Base-by-base conservation (phyloP, 2,888 invertebrate genomes). In the Halocaridina rubra region DNA sequence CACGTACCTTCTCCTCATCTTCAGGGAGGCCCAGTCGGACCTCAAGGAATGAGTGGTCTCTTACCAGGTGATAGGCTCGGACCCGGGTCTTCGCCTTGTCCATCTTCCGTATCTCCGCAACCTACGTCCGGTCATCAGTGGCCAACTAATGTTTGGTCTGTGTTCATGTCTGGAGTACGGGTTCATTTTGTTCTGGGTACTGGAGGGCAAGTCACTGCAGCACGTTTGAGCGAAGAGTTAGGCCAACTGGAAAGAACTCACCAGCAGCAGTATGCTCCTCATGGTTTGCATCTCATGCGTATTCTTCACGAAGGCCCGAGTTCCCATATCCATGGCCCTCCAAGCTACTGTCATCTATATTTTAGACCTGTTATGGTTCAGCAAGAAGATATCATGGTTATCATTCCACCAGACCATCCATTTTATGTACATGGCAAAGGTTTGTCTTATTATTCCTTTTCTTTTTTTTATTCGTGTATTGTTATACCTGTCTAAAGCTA, bases 351-450 rank as follows among this genome's bases (percentile, higher is more conserved):
- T 75, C 82, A 86, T 29, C 82, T 88, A 4, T 84, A 78, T 69
- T 88, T 88, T 57, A 46, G 84, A 8, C 88, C 88, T 13, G 88
- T 86, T 32, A 78, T 80, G 76, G 78, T 81, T 29, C 84, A 84
- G 69, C 87, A 86, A 76, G 82, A 88, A 71, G 81, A 86, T 59
- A 81, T 86, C 46, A 80, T 84, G 80, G 87, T 84, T 7, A 77
- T 88, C 16, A 81, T 81, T 8, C 88, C 89, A 3, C 88, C 89
- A 13, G 89, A 90, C 81, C 91, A 91, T 87, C 91, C 91, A 19
- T 91, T 91, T 89, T 91, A 90, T 89, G 91, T 91, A 22, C 90
- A 89, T 87, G 90, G 90, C 46, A 91, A 90, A 90, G 91, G 91
- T 90, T 88, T n/a, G n/a, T n/a, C n/a, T n/a, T n/a, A n/a, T n/a